Percentiles rank a stretch among this genome's conserved stretches.
phyloP scores from a whole-genome alignment of 2,888 invertebrate genomes.

The Lycaena phlaeas region DNA sequence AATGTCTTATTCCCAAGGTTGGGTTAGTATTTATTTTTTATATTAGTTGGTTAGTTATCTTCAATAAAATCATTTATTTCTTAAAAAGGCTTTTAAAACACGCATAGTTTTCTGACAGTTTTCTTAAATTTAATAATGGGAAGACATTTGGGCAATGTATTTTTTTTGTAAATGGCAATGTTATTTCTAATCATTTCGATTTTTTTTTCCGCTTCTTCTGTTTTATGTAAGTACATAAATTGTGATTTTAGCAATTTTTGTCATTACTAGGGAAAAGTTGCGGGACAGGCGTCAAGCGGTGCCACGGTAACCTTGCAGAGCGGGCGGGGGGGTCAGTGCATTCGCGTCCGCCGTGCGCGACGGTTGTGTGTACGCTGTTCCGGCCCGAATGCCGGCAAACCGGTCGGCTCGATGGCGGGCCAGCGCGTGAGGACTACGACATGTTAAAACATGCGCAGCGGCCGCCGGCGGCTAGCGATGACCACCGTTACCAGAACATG shows the following conservation, averaged over 20 bases:
- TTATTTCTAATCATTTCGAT: too few relatives aligned
- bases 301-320: conserved; percentile 1
- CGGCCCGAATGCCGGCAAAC: conserved; percentile 52
- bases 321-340: conserved; percentile 29
- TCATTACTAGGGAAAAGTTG: conserved; percentile 7
- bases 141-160: too few relatives aligned
- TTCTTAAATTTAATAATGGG: too few relatives aligned
- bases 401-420: conserved; percentile 60
- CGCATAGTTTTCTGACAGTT: too few relatives aligned
- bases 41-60: too few relatives aligned
- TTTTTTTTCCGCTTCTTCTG: too few relatives aligned
- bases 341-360: conserved; percentile 38
- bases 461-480: conserved; percentile 69
- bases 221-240: too few relatives aligned
- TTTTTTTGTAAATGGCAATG: too few relatives aligned
- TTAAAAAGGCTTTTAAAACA: too few relatives aligned
- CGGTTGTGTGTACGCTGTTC: conserved; percentile 39
- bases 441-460: conserved; percentile 84
- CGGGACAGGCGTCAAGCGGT: conserved; percentile 1
- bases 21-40: too few relatives aligned
- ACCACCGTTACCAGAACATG: conserved; percentile 71
- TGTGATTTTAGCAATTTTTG: conserved; percentile 3
- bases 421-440: conserved; percentile 53
- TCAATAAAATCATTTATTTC: too few relatives aligned
- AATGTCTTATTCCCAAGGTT: too few relatives aligned